These are phyloP conservation scores for Hyposoter didymator DNA, from an alignment of 2,888 invertebrate genomes.

Conservation along the genomic window DNA sequence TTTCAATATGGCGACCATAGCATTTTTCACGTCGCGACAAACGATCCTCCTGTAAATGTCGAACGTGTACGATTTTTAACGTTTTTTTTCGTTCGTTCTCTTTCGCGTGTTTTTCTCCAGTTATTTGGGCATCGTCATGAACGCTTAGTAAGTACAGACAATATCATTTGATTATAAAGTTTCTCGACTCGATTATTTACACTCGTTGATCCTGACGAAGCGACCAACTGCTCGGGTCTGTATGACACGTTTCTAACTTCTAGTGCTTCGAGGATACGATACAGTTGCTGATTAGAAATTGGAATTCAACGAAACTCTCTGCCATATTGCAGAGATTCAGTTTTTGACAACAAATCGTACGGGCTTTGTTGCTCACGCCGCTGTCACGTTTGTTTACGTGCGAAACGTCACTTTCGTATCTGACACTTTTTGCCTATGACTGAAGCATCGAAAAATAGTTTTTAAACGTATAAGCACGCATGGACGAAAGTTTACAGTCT, in stretches of 20 bases:
- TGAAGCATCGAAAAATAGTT: background rate
- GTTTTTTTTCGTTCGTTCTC: background rate
- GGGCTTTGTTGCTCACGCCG: background rate
- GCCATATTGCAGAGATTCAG: background rate
- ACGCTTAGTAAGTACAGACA: conserved; percentile 13
- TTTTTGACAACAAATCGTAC: background rate
- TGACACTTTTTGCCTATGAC: background rate
- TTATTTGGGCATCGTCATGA: conserved; percentile 9
- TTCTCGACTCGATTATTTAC: background rate
- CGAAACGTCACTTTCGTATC: background rate
- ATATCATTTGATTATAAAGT: background rate
- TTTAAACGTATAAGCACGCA: background rate
- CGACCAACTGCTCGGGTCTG: background rate
- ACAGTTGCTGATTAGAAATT: background rate
- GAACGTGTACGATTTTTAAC: background rate
- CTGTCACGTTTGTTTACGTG: background rate
- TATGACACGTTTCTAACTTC: background rate
- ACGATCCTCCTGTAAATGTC: background rate
- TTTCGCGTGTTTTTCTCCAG: background rate
- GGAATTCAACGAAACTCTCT: background rate
- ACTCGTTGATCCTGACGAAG: background rate
- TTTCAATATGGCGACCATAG: conserved; percentile 21
- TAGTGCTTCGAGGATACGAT: background rate
- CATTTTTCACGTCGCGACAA: background rate
- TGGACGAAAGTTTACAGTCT: background rate